Percentiles rank a stretch among this genome's conserved stretches.
phyloP scores from a whole-genome alignment of 2,888 invertebrate genomes.

The Melitaea athalia region DNA sequence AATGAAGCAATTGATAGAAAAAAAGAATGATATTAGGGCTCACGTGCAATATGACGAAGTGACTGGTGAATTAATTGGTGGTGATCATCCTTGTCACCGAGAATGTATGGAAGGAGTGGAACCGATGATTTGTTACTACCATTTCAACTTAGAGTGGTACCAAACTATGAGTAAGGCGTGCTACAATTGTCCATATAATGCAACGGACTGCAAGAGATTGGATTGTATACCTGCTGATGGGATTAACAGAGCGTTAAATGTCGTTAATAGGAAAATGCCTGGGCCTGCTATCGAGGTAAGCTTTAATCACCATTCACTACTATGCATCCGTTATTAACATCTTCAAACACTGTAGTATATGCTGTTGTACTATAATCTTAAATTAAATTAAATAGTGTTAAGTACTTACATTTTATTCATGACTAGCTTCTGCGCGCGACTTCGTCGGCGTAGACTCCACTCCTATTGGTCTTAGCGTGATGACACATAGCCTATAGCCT shows the following conservation, averaged over 20 bases:
- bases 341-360: too few species aligned
- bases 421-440: too few species aligned
- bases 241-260: constrained; percentile 86
- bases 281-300: constrained; percentile 92
- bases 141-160: constrained; percentile 91
- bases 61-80: constrained; percentile 69
- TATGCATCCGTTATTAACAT: neutral
- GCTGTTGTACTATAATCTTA: too few species aligned
- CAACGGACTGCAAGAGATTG: constrained; percentile 87
- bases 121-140: constrained; percentile 87
- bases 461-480: too few species aligned
- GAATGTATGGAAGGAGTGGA: constrained; percentile 83
- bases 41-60: constrained; percentile 72
- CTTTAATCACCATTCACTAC: neutral
- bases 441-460: too few species aligned
- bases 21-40: constrained; percentile 59
- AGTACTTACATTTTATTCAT: too few species aligned
- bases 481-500: too few species aligned
- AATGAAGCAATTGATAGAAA: constrained; percentile 46
- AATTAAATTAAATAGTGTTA: too few species aligned
- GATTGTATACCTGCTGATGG: constrained; percentile 95
- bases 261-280: constrained; percentile 93
- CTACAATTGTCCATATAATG: constrained; percentile 89
- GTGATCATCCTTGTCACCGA: constrained; percentile 84
- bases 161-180: constrained; percentile 94